Conservation (phyloP, 2,113 vertebrate species). For the Acanthisitta chloris region DNA sequence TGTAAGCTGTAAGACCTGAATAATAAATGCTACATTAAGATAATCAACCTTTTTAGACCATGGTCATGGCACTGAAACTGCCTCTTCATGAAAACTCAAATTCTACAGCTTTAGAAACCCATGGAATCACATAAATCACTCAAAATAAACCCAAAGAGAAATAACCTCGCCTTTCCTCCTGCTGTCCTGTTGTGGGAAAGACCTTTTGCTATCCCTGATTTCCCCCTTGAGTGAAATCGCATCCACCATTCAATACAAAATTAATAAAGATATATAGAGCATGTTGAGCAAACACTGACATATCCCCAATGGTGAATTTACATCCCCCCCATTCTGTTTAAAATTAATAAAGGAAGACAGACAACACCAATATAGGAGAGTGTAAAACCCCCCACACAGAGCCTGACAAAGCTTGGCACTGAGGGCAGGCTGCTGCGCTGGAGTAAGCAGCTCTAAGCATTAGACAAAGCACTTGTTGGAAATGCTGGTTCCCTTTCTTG, state of each 20-base stretch:
- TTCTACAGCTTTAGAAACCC: background rate
- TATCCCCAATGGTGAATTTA: slow-evolving; percentile 40
- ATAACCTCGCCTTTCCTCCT: background rate
- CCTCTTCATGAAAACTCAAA: background rate
- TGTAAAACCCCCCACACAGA: background rate
- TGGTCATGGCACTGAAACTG: background rate
- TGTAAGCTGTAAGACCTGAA: background rate
- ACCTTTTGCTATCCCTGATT: background rate
- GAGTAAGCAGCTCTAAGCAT: fast-evolving
- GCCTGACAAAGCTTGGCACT: background rate
- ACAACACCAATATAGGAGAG: background rate
- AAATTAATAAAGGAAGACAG: slow-evolving; percentile 49
- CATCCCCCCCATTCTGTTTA: slow-evolving; percentile 23
- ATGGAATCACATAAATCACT: background rate
- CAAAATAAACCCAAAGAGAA: background rate
- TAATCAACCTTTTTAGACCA: background rate
- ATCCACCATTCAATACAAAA: slow-evolving; percentile 47
- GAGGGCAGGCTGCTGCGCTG: background rate
- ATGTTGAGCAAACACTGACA: slow-evolving; percentile 47
- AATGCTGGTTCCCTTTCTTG: background rate
- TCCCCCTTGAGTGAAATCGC: background rate
- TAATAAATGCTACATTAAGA: background rate
- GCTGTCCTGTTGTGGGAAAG: slow-evolving; percentile 6
- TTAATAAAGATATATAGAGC: slow-evolving; percentile 55
- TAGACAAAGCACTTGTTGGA: fast-evolving